Percentiles rank a stretch among this genome's conserved stretches.
These are phyloP conservation scores for Coregonus clupeaformis DNA, from an alignment of 2,113 vertebrate species.

Conservation along the genomic window DNA sequence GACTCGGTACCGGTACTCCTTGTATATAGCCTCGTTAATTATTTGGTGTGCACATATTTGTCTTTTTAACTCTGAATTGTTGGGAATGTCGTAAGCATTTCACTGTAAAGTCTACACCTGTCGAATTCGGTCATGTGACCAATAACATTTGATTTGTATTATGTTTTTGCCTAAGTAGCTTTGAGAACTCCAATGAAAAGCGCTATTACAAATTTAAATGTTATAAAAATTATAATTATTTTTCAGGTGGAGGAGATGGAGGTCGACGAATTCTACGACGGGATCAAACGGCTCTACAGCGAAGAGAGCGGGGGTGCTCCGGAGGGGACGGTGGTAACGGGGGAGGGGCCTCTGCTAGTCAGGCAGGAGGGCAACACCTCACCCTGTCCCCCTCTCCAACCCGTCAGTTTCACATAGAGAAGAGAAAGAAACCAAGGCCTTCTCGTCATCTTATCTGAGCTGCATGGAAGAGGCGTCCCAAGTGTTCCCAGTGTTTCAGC, in stretches of 20 bases:
- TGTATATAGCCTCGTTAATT: no score
- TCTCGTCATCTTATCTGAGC: conserved; percentile 11
- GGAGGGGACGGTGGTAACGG: conserved; percentile 71
- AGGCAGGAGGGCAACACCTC: conserved; percentile 79
- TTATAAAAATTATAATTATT: no score
- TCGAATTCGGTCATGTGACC: no score
- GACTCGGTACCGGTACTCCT: no score
- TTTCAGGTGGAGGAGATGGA: conserved; percentile 90
- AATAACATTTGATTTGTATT: no score
- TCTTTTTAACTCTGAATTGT: no score
- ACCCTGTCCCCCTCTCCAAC: conserved; percentile 91
- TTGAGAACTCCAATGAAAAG: no score
- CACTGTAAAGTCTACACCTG: no score
- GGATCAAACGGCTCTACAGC: conserved; percentile 95
- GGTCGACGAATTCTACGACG: conserved; percentile 94
- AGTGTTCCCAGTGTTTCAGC: conserved; percentile 25
- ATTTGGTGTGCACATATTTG: no score
- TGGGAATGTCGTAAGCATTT: no score
- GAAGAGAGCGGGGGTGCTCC: conserved; percentile 74
- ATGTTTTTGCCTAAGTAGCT: no score
- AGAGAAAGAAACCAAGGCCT: conserved; percentile 24
- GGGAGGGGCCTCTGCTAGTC: conserved; percentile 62
- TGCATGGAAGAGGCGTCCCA: conserved; percentile 16
- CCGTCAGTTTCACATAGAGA: conserved; percentile 82
- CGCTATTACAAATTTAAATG: no score